phyloP scores from a whole-genome alignment of 2,113 vertebrate genomes.

The Rhinopomastus cyanomelas region DNA sequence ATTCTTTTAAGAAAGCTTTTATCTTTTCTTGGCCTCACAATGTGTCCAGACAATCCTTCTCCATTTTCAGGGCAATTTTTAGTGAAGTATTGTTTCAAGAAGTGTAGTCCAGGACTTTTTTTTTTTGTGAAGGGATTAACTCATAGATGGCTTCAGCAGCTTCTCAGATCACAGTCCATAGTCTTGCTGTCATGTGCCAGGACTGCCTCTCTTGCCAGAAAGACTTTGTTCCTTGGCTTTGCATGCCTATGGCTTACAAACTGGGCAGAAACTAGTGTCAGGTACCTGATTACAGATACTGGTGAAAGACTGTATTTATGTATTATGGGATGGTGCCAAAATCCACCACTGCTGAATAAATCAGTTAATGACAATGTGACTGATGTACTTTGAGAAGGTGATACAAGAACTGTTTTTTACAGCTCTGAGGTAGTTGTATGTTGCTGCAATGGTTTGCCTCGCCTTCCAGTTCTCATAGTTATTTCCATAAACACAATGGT shows the following conservation, averaged over 20 bases:
- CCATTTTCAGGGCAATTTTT: constrained; percentile 37
- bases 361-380: not conserved
- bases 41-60: constrained; percentile 30
- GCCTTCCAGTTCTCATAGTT: not conserved
- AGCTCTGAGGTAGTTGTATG: not conserved
- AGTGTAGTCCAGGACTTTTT: not conserved
- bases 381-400: not conserved
- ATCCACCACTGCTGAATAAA: not conserved
- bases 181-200: not conserved
- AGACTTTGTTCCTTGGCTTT: not conserved
- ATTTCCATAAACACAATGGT: not conserved
- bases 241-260: not conserved
- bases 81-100: constrained; percentile 40
- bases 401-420: not conserved
- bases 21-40: constrained; percentile 50
- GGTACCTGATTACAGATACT: not conserved
- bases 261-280: not conserved
- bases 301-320: not conserved
- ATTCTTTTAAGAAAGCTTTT: constrained; percentile 58
- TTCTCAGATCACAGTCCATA: not conserved
- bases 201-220: not conserved
- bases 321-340: not conserved
- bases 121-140: constrained; percentile 11
- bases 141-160: not conserved
- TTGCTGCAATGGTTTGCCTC: not conserved